Base-by-base conservation (phyloP, 2,888 invertebrate genomes). In the Drosophila incognita region DNA sequence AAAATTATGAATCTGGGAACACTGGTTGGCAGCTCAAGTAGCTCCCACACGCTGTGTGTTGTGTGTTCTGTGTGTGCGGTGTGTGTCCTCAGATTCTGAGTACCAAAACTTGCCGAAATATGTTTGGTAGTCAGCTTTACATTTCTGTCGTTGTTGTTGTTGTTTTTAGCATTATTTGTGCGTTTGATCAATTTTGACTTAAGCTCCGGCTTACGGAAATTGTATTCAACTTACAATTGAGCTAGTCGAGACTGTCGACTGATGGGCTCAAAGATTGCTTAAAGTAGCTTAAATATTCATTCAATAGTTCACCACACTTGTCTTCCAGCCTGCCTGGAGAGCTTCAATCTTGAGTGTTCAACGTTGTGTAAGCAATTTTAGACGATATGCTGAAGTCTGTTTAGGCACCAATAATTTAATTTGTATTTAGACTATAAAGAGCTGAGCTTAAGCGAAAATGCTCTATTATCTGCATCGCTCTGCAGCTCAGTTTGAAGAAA, bases 1-100 rank as follows among this genome's bases (percentile, higher is more conserved):
- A 86, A 82, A 85, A 85, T 85, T 85, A 85, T 85, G 85, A 85
- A 85, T 86, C 85, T 88, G 85, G 74, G 86, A 83, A 64, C 74
- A 42, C 60, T 65, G 62, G 42, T 62, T 52, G 78, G 10, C 53
- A 65, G 33, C 62, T 65, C 65, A 75, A 77, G 80, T 71, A 74
- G 83, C 87, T 87, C 85, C 82, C 87, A 84, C 84, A 84, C 85
- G 73, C 79, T 82, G 77, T 77, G 68, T 80, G 80, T 74, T 18
- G 18, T 40, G n/a, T 40, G 40, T 69, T 56, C 65, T 46, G 27
- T 53, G 36, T 64, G 64, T 40, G 64, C 36, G 8, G 38, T 46
- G 56, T 67, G 29, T 51, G 36, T 40, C 24, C 35, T 53, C 62
- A 57, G 64, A 29, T 53, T 54, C 36, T 66, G 56, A 40, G 48